Conservation (phyloP, 2,888 invertebrate genomes). For the Anarsia innoxiella region DNA sequence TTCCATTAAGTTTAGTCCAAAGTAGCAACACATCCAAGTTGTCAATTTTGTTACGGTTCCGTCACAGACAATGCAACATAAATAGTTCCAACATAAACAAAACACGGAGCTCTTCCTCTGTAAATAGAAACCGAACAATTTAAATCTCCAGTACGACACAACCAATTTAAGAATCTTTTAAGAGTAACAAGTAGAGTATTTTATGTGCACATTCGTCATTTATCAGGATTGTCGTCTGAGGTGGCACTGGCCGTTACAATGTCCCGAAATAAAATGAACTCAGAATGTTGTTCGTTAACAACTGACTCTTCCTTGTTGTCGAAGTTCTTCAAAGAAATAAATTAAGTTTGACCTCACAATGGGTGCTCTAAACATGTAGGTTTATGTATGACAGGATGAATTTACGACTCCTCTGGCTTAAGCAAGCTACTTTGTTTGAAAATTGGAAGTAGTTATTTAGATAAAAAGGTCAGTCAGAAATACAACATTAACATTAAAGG, state of each 20-base stretch:
- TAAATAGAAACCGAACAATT: background rate
- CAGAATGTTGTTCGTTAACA: too few species aligned
- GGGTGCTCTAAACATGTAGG: conserved; percentile 43
- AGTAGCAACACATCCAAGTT: too few species aligned
- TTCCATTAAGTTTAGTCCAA: too few species aligned
- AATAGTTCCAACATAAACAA: background rate
- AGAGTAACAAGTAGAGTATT: background rate
- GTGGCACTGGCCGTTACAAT: conserved; percentile 23
- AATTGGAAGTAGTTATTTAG: too few species aligned
- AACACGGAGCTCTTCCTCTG: background rate
- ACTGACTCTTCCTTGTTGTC: background rate
- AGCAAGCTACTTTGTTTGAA: too few species aligned
- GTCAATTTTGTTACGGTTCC: too few species aligned
- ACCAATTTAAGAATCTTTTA: conserved; percentile 11
- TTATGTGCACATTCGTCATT: background rate
- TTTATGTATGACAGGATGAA: conserved; percentile 46
- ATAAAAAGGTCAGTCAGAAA: too few species aligned
- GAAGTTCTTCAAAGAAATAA: conserved; percentile 35
- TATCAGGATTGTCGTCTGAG: background rate
- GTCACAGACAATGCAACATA: background rate
- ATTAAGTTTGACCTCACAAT: conserved; percentile 53
- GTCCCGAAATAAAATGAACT: conserved; percentile 28
- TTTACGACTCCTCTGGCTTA: conserved; percentile 38
- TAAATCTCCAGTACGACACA: conserved; percentile 15
- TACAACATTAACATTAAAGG: too few species aligned